Base-by-base conservation (phyloP, 2,888 invertebrate species). In the Limnephilus lunatus region DNA sequence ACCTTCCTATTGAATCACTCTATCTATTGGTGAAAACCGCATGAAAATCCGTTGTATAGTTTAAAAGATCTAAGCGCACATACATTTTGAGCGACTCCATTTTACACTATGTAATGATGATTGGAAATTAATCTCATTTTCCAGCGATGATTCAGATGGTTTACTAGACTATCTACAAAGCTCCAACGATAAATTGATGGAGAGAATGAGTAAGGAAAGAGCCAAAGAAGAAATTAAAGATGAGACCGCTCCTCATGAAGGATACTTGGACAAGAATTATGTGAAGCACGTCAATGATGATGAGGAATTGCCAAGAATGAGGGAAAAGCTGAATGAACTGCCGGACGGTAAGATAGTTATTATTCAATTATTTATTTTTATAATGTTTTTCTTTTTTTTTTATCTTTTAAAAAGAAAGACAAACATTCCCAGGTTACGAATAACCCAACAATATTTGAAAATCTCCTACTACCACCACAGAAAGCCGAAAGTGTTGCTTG, bases 301-400 rank as follows among this genome's bases (percentile, higher is more conserved):
- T 12, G 39, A 25, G 4, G 93, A 94, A 35, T 89, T 94, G 53
- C 14, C 85, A 15, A 89, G 88, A n/a, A 83, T 93, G 44, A 90
- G 81, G 39, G 88, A 90, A 25, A 93, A 92, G 91, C 93, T 96
- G 82, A 94, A 94, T 5, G 95, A 96, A 93, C 92, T 96, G 35
- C 96, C 96, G 5, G 95, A 95, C 95, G 96, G 96, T 96, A 94
- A 44, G 81, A 48, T 7, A 68, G 2, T 68, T n/a, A n/a, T n/a
- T n/a, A n/a, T n/a, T 9, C 68, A 25, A 68, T 25, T 25, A 68
- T 25, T 68, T 68, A 25, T 68, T 68, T 53, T 53, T 53, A 19
- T 25, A 12, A 48, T n/a, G n/a, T n/a, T n/a, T n/a, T n/a, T n/a
- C n/a, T n/a, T n/a, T n/a, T n/a, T n/a, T n/a, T n/a, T n/a, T n/a